Conservation (phyloP, 2,888 invertebrate genomes). For the Polymixis lichenea region DNA sequence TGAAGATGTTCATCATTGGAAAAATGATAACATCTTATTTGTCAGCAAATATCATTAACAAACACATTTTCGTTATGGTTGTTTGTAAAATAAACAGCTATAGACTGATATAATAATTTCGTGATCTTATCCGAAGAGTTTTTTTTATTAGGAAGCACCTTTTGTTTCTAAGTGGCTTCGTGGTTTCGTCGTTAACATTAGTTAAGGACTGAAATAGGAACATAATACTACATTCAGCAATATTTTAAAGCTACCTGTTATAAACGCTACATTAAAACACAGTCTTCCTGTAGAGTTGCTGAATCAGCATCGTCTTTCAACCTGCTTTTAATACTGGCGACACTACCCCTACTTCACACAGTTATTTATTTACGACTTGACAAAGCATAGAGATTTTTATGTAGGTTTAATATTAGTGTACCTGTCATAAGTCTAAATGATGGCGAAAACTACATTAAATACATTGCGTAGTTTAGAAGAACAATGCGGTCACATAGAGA, state of each 20-base stretch:
- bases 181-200: too few relatives aligned
- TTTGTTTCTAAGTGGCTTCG: background rate
- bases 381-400: background rate
- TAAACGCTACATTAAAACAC: background rate
- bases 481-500: background rate
- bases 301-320: background rate
- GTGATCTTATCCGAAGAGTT: background rate
- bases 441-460: background rate
- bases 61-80: background rate
- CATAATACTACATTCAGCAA: background rate
- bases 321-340: background rate
- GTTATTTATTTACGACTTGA: background rate
- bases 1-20: slow-evolving; percentile 19
- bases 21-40: slow-evolving; percentile 14
- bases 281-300: background rate
- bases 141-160: background rate
- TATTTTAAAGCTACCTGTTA: background rate
- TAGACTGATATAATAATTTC: slow-evolving; percentile 12
- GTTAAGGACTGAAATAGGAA: background rate
- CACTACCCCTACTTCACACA: too few relatives aligned
- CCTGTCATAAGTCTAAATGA: background rate
- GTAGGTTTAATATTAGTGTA: background rate
- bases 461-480: background rate
- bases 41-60: slow-evolving; percentile 35
- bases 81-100: background rate